Conservation (phyloP, 2,113 vertebrate genomes). For the Promerops cafer region DNA sequence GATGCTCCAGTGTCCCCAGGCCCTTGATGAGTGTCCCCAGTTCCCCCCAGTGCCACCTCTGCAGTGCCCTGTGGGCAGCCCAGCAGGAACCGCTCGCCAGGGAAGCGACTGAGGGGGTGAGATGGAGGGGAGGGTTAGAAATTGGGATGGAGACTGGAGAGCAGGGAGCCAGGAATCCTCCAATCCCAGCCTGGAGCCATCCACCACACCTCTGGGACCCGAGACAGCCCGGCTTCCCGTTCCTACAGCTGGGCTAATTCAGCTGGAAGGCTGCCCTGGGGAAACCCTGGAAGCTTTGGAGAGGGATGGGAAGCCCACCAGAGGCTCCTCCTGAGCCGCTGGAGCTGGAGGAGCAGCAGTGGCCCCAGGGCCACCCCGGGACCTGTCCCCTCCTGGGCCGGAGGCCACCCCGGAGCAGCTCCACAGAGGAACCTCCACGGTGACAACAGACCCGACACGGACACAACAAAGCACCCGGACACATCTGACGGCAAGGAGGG, state of each 20-base stretch:
- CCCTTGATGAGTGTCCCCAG: background rate
- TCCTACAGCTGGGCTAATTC: background rate
- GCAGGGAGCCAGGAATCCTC: background rate
- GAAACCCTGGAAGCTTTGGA: background rate
- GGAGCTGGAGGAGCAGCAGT: background rate
- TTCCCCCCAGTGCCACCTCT: background rate
- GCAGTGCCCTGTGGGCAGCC: background rate
- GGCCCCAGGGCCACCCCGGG: background rate
- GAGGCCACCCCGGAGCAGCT: background rate
- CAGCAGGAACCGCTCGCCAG: background rate
- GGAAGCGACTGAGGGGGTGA: background rate
- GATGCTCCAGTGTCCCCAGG: accelerated
- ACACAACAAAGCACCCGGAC: conserved; percentile 67
- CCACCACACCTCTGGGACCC: accelerated
- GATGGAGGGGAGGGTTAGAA: conserved; percentile 45
- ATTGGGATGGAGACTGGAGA: conserved; percentile 1
- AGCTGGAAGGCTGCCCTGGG: background rate
- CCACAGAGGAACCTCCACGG: conserved; percentile 40
- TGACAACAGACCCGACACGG: conserved; percentile 53
- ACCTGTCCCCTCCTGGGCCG: background rate
- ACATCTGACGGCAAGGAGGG: conserved; percentile 58
- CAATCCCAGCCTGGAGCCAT: background rate
- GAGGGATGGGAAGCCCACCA: background rate
- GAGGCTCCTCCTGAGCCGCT: background rate
- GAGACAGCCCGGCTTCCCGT: background rate